Evolutionary conservation across 2,797 vertebrate species (phyloP), one percentile per base, ranked within the genome.

Genomic region (Tadarida brasiliensis): DNA sequence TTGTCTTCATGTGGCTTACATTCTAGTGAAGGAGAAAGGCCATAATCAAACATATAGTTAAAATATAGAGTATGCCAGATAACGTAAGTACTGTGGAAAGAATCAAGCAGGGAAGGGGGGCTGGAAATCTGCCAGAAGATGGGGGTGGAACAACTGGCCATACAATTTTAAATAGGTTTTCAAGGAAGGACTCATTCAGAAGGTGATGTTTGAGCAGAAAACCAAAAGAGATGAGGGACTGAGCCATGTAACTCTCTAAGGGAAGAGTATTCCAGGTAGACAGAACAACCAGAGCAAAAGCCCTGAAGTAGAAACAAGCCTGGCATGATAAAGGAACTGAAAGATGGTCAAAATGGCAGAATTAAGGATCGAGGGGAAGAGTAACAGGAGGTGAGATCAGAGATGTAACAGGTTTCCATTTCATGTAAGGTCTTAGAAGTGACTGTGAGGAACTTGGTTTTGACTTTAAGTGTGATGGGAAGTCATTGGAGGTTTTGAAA

Each of bases 11-110:
- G 24, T 68, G 82, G 47, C 44, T 85, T 86, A 59, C 0, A 44
- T 73, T 94, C 91, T 94, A 84, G 85, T 87, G 76, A 86, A 90
- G 47, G 44, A 91, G 51, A 92, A 92, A 49, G 59, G 35, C 20
- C 57, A 11, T 90, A 84, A 77, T 51, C 33, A 94, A 63, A 77
- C 68, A 76, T 47, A 44, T 22, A 76, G 24, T 65, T 90, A 76
- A 92, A 85, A 92, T 57, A 20, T 57, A 39, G 57, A 90, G 35
- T 81, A n/a, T 92, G 10, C 47, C 35, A 93, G 47, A 47, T 71
- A 63, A 26, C 71, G 61, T 70, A 74, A 61, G 28, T 28, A 59
- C 8, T 86, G 3, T 63, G 47, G 71, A 68, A 78, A 83, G 88
- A 85, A 73, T 35, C 78, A 95, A 92, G 35, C 68, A 68, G 26